Conservation (phyloP, 1,140 invertebrate genomes). For the Drosophila nigrodunni region DNA sequence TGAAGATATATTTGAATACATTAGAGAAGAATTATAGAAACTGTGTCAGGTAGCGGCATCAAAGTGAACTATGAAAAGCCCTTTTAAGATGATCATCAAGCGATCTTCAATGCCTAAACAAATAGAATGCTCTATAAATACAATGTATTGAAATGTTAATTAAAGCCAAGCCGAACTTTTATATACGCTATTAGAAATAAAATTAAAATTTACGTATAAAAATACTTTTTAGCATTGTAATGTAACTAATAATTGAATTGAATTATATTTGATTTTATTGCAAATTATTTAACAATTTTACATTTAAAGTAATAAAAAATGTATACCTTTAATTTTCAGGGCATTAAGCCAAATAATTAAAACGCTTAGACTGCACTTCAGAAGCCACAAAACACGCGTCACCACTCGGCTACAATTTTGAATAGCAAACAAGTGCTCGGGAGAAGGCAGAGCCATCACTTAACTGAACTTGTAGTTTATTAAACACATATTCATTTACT, state of each 20-base stretch:
- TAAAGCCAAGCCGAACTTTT: background rate
- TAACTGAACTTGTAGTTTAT: constrained; percentile 14
- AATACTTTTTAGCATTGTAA: too few species aligned
- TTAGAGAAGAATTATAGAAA: constrained; percentile 33
- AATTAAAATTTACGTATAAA: too few species aligned
- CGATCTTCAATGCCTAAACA: constrained; percentile 21
- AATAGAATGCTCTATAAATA: constrained; percentile 36
- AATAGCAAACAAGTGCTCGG: constrained; percentile 45
- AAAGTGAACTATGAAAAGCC: constrained; percentile 20
- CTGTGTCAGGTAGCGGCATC: constrained; percentile 59
- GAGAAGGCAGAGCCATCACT: constrained; percentile 29
- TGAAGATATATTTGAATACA: constrained; percentile 2
- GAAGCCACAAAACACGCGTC: constrained; percentile 41
- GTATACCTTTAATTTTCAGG: background rate
- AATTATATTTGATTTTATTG: too few species aligned
- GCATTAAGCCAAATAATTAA: constrained; percentile 16
- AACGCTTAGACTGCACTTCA: constrained; percentile 48
- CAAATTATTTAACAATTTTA: background rate
- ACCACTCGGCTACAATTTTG: constrained; percentile 68
- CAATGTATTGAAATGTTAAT: background rate
- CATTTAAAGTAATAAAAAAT: background rate
- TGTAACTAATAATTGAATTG: too few species aligned
- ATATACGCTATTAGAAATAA: constrained; percentile 3
- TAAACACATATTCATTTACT: constrained; percentile 8
- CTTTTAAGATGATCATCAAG: constrained; percentile 8